phyloP scores from a whole-genome alignment of 2,797 vertebrate genomes.

The Acrossocheilus fasciatus region DNA sequence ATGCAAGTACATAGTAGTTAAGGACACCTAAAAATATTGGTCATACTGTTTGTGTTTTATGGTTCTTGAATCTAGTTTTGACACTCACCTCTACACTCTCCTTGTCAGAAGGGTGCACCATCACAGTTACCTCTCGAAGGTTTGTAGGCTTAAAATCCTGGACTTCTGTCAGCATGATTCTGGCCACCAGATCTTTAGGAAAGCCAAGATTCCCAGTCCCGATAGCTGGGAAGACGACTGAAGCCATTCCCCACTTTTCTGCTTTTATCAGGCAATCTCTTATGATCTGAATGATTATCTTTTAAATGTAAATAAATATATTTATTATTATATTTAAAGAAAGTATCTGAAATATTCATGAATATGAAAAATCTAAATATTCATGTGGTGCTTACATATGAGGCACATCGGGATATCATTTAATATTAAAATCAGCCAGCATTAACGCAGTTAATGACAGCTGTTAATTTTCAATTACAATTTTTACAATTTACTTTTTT shows the following conservation, averaged over 20 bases:
- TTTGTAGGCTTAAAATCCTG: slow-evolving; percentile 70
- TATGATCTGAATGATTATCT: slow-evolving; percentile 75
- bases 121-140: slow-evolving; percentile 80
- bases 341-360: no score
- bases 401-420: background rate
- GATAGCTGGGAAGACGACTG: slow-evolving; percentile 87
- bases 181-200: slow-evolving; percentile 79
- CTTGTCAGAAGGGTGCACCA: slow-evolving; percentile 79
- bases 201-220: slow-evolving; percentile 87
- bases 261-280: slow-evolving; percentile 77
- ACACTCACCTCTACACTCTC: slow-evolving; percentile 79
- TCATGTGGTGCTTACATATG: background rate
- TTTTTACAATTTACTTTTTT: background rate
- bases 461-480: background rate
- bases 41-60: background rate
- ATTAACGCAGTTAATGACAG: background rate
- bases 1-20: no score
- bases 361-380: no score
- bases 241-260: slow-evolving; percentile 72
- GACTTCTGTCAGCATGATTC: slow-evolving; percentile 79
- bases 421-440: background rate
- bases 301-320: slow-evolving; percentile 22
- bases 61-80: background rate
- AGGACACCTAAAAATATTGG: background rate
- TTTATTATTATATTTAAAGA: background rate